Conservation (phyloP, 2,113 vertebrate genomes). For the Channa maculata region DNA sequence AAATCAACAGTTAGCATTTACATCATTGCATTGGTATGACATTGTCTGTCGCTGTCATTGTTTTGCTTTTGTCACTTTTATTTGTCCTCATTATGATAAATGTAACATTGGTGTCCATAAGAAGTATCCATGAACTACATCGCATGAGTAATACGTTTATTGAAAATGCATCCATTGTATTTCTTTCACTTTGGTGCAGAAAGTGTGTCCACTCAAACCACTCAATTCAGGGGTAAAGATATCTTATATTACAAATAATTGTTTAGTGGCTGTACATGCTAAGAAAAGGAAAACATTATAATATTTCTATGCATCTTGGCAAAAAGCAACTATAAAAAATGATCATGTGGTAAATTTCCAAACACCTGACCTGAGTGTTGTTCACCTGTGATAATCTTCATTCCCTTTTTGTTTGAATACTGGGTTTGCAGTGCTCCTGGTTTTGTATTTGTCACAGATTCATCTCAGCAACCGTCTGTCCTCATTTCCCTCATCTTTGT, state of each 20-base stretch:
- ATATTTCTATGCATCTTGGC: neutral
- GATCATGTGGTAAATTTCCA: neutral
- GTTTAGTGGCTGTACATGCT: neutral
- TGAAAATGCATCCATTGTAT: neutral
- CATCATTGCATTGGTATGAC: slow-evolving; percentile 10
- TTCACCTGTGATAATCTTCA: neutral
- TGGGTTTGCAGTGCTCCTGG: slow-evolving; percentile 11
- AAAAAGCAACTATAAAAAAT: neutral
- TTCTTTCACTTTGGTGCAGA: slow-evolving; percentile 6
- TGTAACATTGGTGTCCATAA: neutral
- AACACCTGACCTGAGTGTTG: slow-evolving; percentile 48
- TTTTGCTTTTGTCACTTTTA: slow-evolving; percentile 9
- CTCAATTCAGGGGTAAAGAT: slow-evolving; percentile 38
- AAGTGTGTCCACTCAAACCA: neutral
- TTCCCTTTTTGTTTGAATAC: neutral
- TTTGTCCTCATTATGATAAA: neutral
- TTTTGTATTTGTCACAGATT: slow-evolving; percentile 9
- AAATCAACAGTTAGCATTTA: neutral
- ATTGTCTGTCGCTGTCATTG: slow-evolving; percentile 7
- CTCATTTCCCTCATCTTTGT: slow-evolving; percentile 23
- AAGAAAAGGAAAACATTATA: neutral
- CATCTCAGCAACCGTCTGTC: slow-evolving; percentile 29
- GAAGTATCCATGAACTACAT: neutral
- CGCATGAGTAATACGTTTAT: slow-evolving; percentile 3
- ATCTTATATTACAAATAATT: neutral